Percentiles rank a stretch among this genome's conserved stretches.
phyloP scores from a whole-genome alignment of 2,113 vertebrate genomes.

The Oryzias javanicus region DNA sequence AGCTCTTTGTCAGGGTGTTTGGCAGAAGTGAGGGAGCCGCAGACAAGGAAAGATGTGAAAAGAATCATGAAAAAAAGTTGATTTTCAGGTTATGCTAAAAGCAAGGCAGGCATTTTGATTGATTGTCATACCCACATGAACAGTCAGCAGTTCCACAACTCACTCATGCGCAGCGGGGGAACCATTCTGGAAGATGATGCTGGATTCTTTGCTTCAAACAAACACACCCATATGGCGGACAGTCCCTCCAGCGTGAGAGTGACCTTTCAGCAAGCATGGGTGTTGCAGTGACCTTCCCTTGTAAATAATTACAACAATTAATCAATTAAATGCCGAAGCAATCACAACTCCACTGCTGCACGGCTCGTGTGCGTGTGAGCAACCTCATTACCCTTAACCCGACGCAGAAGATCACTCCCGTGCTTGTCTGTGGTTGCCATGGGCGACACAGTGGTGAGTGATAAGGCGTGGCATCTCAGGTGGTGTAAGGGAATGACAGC shows the following conservation, averaged over 20 bases:
- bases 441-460: slow-evolving; percentile 69
- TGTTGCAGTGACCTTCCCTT: slow-evolving; percentile 72
- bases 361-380: slow-evolving; percentile 50
- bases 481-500: slow-evolving; percentile 75
- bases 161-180: slow-evolving; percentile 12
- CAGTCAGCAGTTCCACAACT: slow-evolving; percentile 40
- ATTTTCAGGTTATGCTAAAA: slow-evolving; percentile 49
- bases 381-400: slow-evolving; percentile 66
- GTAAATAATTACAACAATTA: slow-evolving; percentile 79
- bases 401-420: slow-evolving; percentile 13
- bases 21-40: slow-evolving; percentile 56
- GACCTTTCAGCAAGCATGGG: slow-evolving; percentile 67
- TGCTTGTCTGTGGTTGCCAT: slow-evolving; percentile 64
- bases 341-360: slow-evolving; percentile 63
- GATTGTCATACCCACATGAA: slow-evolving; percentile 29
- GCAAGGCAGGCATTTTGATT: slow-evolving; percentile 45
- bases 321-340: slow-evolving; percentile 80
- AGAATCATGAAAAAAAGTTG: slow-evolving; percentile 44
- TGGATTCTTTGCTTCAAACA: slow-evolving; percentile 25
- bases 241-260: slow-evolving; percentile 65
- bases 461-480: slow-evolving; percentile 77
- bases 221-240: slow-evolving; percentile 49
- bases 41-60: slow-evolving; percentile 54
- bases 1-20: slow-evolving; percentile 73
- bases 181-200: slow-evolving; percentile 21